Conservation (phyloP, 2,888 invertebrate genomes). For the Drosophila macrothrix region DNA sequence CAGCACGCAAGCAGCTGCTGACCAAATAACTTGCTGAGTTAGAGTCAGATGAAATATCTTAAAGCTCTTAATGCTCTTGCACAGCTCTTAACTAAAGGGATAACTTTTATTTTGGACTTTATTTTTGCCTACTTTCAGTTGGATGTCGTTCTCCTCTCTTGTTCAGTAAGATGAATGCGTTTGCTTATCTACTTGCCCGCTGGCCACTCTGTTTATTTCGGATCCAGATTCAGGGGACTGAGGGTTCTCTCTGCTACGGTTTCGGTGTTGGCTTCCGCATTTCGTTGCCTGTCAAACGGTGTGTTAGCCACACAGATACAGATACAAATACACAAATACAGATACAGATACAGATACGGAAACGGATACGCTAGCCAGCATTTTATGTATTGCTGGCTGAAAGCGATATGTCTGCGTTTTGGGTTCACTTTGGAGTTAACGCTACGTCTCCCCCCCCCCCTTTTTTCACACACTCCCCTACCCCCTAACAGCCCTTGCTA, state of each 20-base stretch:
- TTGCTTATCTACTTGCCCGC: slow-evolving; percentile 76
- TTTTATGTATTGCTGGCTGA: slow-evolving; percentile 43
- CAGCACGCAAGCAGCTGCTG: slow-evolving; percentile 33
- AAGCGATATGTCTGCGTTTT: slow-evolving; percentile 58
- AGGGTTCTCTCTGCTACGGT: slow-evolving; percentile 23
- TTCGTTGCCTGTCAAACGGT: slow-evolving; percentile 73
- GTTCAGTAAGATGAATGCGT: slow-evolving; percentile 76
- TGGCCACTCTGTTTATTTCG: slow-evolving; percentile 59
- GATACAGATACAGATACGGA: slow-evolving; percentile 43
- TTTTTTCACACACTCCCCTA: not conserved
- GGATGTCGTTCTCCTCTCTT: slow-evolving; percentile 14
- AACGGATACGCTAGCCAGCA: slow-evolving; percentile 35
- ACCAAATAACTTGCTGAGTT: slow-evolving; percentile 36
- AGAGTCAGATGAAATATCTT: slow-evolving; percentile 43
- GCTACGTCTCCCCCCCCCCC: not conserved
- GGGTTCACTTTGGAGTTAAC: slow-evolving; percentile 30
- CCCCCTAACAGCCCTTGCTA: slow-evolving; percentile 25
- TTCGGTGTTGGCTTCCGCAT: slow-evolving; percentile 38
- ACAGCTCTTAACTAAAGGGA: slow-evolving; percentile 32
- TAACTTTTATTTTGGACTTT: slow-evolving; percentile 54
- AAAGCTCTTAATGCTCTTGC: slow-evolving; percentile 48
- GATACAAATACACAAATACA: slow-evolving; percentile 18
- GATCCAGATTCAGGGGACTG: slow-evolving; percentile 2
- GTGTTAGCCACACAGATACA: slow-evolving; percentile 46
- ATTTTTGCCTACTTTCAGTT: slow-evolving; percentile 35